Evolutionary conservation across 2,888 invertebrate species (phyloP), one percentile per base, ranked within the genome.

Genomic region (Troides helena): DNA sequence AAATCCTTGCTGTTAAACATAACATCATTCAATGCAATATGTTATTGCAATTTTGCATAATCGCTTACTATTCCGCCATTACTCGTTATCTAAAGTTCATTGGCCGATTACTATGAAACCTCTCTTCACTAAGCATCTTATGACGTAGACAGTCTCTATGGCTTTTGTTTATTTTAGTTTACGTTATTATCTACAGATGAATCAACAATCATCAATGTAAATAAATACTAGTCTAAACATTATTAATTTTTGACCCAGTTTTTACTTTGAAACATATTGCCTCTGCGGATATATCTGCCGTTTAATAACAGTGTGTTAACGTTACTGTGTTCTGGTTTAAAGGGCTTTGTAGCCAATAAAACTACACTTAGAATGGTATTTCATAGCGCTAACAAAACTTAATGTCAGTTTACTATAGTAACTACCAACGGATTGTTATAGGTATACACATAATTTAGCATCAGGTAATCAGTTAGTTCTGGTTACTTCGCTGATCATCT

Each of bases 111-210:
- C 84, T 89, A 89, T 88, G 89, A 72, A 78, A 80, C 79, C 79
- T 81, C 84, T 82, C 84, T 87, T 85, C 82, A 85, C 83, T 85
- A 81, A 86, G 81, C 81, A 80, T 78, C 83, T 84, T 83, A 77
- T 84, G 83, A 86, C 82, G 83, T 82, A 75, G 12, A 1, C 63
- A 25, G 57, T 57, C 36, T 56, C 64, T 71, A 65, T 56, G 68
- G 60, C 50, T 61, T 73, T 76, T 75, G 76, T 77, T 76, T 77
- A 74, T 76, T 78, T 72, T 72, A 73, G 56, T 43, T 30, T 59
- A 72, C 23, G 12, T 73, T 62, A 68, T 62, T 50, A 62, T 65
- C 61, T 68, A 43, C 43, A 43, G 66, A 68, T 64, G 64, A 68
- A 70, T 68, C 63, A 64, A 64, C 66, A 71, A 69, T 67, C 67